Evolutionary conservation across 2,797 vertebrate genomes (phyloP), one percentile per base, ranked within the genome.

Genomic region (Leptatherina wallacei): DNA sequence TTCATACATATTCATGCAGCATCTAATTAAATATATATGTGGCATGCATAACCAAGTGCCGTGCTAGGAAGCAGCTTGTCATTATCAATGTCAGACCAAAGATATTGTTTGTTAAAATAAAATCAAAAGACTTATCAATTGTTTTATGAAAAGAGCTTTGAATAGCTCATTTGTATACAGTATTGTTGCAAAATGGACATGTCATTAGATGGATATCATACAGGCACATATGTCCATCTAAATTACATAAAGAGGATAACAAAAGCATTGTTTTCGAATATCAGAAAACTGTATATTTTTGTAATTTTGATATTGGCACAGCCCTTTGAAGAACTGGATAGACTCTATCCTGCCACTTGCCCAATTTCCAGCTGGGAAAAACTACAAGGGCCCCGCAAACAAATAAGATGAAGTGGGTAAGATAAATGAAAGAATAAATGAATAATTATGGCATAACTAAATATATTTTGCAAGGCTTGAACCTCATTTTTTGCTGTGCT

Each of bases 11-110:
- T 90, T 88, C 81, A 91, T 87, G 77, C 14, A n/a, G 13, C 12
- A 3, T 67, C 73, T 87, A 84, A 88, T 87, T 73, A 87, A 91
- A 89, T 88, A 86, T 89, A 83, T 78, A 80, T 87, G 78, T 84
- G 83, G n/a, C 61, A 61, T 59, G 79, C 75, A 88, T 87, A 79
- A 52, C 33, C 57, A 75, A 71, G 75, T 64, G 61, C 30, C 58
- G 40, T 30, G 61, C 61, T 72, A 73, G 27, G 71, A 81, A 65
- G 81, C 67, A 49, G 61, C 69, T 75, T 73, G 71, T 85, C 80
- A 82, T 76, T 72, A 64, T 79, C 74, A 69, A 52, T 4, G 11
- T 6, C 52, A 67, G 67, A 71, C 64, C 40, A 75, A 62, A 84
- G 59, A 64, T 78, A 75, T 72, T 66, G 57, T 78, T 78, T 29